A percentile compares a stretch with the other conserved stretches of the same genome.
Conservation (phyloP, 2,113 vertebrate species). For the Litocranius walleri region DNA sequence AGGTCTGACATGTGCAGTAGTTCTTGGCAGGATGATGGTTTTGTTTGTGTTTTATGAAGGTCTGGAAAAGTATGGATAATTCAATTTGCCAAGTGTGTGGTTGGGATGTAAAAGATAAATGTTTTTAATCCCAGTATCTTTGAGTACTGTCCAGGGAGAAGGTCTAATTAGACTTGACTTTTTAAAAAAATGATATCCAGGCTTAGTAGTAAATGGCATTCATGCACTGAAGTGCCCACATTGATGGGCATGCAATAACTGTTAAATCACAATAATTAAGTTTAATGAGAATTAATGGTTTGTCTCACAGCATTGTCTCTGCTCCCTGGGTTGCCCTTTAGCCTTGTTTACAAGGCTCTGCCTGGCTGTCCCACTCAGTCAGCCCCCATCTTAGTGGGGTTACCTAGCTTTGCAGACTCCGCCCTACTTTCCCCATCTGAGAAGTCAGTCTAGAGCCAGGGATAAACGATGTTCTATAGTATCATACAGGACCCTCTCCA, state of each 20-base stretch:
- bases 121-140: background rate
- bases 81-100: background rate
- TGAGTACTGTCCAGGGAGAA: background rate
- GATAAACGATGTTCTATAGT: background rate
- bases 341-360: background rate
- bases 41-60: constrained; percentile 15
- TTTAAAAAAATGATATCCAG: background rate
- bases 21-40: constrained; percentile 13
- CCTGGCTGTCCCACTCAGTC: background rate
- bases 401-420: background rate
- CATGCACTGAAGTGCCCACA: background rate
- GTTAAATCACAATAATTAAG: constrained; percentile 33
- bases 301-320: background rate
- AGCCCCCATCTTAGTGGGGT: background rate
- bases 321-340: background rate
- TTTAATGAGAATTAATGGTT: constrained; percentile 28
- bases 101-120: background rate
- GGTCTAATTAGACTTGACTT: background rate
- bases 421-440: background rate
- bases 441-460: background rate
- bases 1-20: background rate
- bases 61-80: constrained; percentile 27
- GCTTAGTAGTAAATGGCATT: constrained; percentile 24
- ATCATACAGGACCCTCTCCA: background rate
- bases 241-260: background rate